These are phyloP conservation scores for Pygoscelis adeliae DNA, from an alignment of 2,113 vertebrate genomes.

Conservation along the genomic window DNA sequence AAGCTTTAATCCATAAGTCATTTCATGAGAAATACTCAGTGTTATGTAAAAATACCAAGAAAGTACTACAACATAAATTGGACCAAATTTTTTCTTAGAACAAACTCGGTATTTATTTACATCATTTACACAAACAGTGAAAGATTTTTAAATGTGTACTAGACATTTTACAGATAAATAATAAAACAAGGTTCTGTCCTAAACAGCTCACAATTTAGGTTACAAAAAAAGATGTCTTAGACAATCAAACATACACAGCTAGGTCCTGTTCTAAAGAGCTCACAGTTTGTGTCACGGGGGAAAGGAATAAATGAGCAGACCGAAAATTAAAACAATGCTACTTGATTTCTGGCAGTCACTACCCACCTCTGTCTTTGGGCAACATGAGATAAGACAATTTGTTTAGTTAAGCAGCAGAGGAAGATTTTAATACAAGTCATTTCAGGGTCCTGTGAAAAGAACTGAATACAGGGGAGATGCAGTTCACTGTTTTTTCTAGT, in stretches of 20 bases:
- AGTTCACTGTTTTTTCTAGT: not conserved
- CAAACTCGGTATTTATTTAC: constrained; percentile 21
- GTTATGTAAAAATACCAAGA: not conserved
- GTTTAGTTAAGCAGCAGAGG: not conserved
- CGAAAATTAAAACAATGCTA: not conserved
- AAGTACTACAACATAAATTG: not conserved
- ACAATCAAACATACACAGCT: not conserved
- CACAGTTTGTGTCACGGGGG: not conserved
- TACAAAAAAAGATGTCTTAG: not conserved
- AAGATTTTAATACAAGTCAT: not conserved
- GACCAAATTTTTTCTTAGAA: not conserved
- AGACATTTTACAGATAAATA: constrained; percentile 19
- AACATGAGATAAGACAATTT: not conserved
- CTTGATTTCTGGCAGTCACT: not conserved
- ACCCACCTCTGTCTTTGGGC: not conserved
- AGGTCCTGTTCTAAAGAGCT: not conserved
- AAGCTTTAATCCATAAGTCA: constrained; percentile 15
- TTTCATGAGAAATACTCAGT: constrained; percentile 1
- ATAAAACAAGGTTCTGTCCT: not conserved
- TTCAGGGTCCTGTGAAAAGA: not conserved
- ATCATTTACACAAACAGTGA: constrained; percentile 11
- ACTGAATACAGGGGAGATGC: not conserved
- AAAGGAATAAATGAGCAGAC: not conserved
- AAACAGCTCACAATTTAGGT: not conserved
- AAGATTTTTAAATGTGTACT: not conserved